phyloP scores from a whole-genome alignment of 2,888 invertebrate genomes.

The Craniophora ligustri region DNA sequence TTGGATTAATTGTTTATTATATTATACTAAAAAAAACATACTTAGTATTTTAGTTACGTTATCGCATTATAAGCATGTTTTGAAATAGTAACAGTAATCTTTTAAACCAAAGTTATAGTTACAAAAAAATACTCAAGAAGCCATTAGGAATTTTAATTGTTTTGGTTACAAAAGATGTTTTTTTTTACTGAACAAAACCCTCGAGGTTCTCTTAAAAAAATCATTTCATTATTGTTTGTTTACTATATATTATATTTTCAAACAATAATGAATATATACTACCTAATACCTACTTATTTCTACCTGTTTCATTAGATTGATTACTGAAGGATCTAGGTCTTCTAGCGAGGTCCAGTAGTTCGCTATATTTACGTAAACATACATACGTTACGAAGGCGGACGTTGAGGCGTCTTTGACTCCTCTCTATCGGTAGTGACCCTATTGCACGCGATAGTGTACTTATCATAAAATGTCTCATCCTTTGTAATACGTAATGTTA shows the following conservation, averaged over 20 bases:
- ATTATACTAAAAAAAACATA: no score
- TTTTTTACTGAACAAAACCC: no score
- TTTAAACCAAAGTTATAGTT: neutral
- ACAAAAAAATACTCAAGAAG: neutral
- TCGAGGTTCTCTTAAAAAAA: no score
- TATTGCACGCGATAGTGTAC: slow-evolving; percentile 64
- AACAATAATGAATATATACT: neutral
- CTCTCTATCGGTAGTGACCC: slow-evolving; percentile 70
- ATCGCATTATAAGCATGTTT: neutral
- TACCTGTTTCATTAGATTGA: neutral
- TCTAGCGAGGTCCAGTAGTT: neutral
- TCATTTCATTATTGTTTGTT: no score
- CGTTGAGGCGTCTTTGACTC: slow-evolving; percentile 67
- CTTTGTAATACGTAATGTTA: slow-evolving; percentile 51
- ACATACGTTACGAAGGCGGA: slow-evolving; percentile 59
- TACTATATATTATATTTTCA: no score
- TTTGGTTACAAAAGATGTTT: neutral
- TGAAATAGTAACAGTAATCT: neutral
- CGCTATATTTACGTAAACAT: slow-evolving; percentile 50
- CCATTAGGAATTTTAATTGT: neutral
- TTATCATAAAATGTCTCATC: slow-evolving; percentile 44
- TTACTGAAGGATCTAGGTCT: slow-evolving; percentile 2
- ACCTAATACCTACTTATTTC: no score
- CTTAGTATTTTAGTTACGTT: neutral
- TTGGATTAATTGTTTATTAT: slow-evolving; percentile 26